These are phyloP conservation scores for Epizoanthus stellaris DNA, from an alignment of 92 coral and sea anemone genomes.

Conservation along the genomic window DNA sequence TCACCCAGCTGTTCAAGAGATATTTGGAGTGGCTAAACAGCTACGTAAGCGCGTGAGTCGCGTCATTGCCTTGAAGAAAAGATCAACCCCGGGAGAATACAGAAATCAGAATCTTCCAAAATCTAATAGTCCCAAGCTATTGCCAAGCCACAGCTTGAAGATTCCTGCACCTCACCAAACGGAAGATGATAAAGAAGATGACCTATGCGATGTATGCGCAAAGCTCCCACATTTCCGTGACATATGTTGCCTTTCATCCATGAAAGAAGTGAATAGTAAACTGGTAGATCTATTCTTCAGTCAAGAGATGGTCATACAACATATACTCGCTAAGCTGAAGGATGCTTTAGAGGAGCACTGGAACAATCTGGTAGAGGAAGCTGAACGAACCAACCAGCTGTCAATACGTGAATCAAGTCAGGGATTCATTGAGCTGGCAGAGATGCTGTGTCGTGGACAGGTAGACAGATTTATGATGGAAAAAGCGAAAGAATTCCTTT, in stretches of 20 bases:
- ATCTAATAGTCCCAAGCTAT: background rate
- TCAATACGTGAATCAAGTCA: constrained; percentile 10
- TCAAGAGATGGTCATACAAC: constrained; percentile 11
- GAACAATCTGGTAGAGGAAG: background rate
- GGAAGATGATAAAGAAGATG: background rate
- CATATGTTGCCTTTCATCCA: background rate
- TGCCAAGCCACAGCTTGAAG: background rate
- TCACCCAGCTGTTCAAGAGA: background rate
- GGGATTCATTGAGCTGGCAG: constrained; percentile 12
- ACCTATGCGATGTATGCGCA: background rate
- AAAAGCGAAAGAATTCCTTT: background rate
- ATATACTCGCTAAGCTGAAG: constrained; percentile 2
- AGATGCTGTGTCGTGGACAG: constrained; percentile 30
- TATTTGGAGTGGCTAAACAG: background rate
- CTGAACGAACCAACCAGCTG: constrained; percentile 1
- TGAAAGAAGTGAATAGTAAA: constrained; percentile 2
- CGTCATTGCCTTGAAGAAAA: background rate
- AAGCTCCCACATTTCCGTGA: background rate
- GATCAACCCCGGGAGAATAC: background rate
- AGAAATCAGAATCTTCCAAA: background rate
- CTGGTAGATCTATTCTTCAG: constrained; percentile 25
- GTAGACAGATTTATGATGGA: constrained; percentile 24
- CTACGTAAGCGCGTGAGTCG: background rate
- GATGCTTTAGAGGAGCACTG: constrained; percentile 20
- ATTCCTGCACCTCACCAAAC: background rate